phyloP scores from a whole-genome alignment of 2,888 invertebrate species.

The Platerodrilus igneus region DNA sequence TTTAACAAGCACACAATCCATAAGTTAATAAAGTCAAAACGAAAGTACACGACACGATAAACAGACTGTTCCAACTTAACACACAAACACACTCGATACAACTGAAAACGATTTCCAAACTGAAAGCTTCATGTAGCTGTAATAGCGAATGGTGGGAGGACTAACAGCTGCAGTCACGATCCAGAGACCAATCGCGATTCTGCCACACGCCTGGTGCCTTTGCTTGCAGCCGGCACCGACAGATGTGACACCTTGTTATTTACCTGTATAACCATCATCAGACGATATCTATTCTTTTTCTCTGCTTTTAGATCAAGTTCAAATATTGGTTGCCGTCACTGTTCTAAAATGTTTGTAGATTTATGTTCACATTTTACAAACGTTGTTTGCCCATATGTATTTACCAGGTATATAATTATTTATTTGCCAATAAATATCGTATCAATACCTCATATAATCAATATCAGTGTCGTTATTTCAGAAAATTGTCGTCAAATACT shows the following conservation, averaged over 20 bases:
- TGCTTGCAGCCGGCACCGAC: constrained; percentile 51
- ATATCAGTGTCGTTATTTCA: too few relatives aligned
- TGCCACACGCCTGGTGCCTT: constrained; percentile 55
- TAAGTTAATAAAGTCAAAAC: constrained; percentile 5
- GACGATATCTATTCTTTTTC: constrained; percentile 34
- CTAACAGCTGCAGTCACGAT: constrained; percentile 50
- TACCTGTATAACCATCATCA: constrained; percentile 13
- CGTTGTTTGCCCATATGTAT: too few relatives aligned
- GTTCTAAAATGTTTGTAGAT: too few relatives aligned
- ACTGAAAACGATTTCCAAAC: constrained; percentile 30
- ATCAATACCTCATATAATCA: too few relatives aligned
- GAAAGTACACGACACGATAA: constrained; percentile 14
- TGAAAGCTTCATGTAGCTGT: constrained; percentile 35
- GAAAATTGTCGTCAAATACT: too few relatives aligned
- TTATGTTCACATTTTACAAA: too few relatives aligned
- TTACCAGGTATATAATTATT: too few relatives aligned
- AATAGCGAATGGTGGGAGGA: constrained; percentile 30
- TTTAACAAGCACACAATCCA: constrained; percentile 21
- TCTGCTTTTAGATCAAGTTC: constrained; percentile 28
- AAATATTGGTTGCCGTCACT: constrained; percentile 9
- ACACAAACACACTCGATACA: constrained; percentile 9
- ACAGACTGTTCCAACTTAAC: constrained; percentile 5
- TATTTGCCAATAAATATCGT: too few relatives aligned
- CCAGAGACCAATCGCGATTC: constrained; percentile 55
- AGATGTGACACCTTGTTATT: constrained; percentile 38